Evolutionary conservation across 2,113 vertebrate species (phyloP).

Genomic region (Oreotrochilus melanogaster): DNA sequence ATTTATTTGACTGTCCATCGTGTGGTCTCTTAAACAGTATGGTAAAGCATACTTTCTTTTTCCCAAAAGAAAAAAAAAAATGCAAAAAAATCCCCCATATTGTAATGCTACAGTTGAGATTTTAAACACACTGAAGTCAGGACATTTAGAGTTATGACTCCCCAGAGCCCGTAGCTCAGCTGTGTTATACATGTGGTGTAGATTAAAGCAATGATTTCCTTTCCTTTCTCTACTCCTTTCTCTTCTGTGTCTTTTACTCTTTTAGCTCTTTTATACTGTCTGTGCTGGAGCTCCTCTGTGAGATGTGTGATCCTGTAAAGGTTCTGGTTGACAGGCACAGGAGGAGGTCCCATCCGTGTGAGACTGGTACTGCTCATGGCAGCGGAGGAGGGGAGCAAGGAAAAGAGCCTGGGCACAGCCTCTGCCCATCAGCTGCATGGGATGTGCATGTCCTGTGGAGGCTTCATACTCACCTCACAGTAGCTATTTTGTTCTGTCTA

Average conservation of each 20-base stretch:
- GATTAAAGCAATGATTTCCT: slow-evolving; percentile 65
- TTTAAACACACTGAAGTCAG: slow-evolving; percentile 69
- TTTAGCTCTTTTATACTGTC: not conserved
- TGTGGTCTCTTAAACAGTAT: slow-evolving; percentile 33
- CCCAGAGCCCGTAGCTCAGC: slow-evolving; percentile 50
- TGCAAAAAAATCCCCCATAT: not conserved
- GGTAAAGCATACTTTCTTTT: slow-evolving; percentile 31
- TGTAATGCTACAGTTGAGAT: slow-evolving; percentile 64
- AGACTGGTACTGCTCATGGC: rapidly evolving
- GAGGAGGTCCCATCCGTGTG: not conserved
- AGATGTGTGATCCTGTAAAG: not conserved
- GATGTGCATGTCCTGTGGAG: rapidly evolving
- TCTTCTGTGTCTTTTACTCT: not conserved
- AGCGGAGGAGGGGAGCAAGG: not conserved
- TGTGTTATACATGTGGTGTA: slow-evolving; percentile 61
- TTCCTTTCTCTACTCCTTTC: slow-evolving; percentile 35
- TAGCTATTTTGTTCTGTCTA: not conserved
- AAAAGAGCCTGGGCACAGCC: not conserved
- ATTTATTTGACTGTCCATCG: slow-evolving; percentile 50
- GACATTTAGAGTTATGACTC: slow-evolving; percentile 62
- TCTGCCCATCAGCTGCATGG: not conserved
- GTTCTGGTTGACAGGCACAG: not conserved
- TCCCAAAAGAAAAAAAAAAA: slow-evolving; percentile 43
- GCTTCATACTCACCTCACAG: not conserved
- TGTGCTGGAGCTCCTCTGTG: not conserved